Percentiles rank a stretch among this genome's conserved stretches.
Evolutionary conservation across 2,113 vertebrate species (phyloP).

Genomic region (Circaetus cinerascens): DNA sequence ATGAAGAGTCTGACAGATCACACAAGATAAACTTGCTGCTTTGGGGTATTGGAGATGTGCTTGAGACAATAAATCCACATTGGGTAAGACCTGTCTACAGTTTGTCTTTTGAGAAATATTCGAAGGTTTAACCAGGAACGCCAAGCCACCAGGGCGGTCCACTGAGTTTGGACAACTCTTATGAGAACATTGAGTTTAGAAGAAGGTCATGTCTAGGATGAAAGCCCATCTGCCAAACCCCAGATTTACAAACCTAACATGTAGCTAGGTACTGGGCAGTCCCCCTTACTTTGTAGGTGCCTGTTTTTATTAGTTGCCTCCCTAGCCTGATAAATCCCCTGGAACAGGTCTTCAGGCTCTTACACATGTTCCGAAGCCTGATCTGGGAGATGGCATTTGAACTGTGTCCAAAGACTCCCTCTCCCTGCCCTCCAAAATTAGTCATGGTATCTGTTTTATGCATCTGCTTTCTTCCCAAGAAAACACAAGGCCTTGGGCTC

Average conservation of each 20-base stretch:
- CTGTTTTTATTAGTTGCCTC: not conserved
- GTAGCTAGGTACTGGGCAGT: not conserved
- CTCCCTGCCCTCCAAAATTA: not conserved
- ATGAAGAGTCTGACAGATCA: not conserved
- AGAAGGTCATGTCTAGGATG: not conserved
- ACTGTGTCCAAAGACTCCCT: not conserved
- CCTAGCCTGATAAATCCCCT: not conserved
- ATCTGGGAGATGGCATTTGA: not conserved
- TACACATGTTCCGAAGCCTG: accelerated
- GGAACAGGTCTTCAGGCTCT: not conserved
- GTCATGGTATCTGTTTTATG: not conserved
- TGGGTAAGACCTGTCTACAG: not conserved
- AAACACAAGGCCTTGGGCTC: not conserved
- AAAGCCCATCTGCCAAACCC: not conserved
- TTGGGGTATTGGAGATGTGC: not conserved
- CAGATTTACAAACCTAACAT: not conserved
- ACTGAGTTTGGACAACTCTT: not conserved
- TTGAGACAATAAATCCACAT: not conserved
- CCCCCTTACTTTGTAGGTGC: not conserved
- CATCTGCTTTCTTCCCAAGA: not conserved
- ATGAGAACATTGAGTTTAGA: not conserved
- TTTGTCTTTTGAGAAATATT: not conserved
- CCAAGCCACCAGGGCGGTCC: not conserved
- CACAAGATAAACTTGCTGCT: not conserved
- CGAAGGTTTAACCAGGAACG: not conserved